Conservation (phyloP, 2,888 invertebrate species). For the Lepidochrysops patricia region DNA sequence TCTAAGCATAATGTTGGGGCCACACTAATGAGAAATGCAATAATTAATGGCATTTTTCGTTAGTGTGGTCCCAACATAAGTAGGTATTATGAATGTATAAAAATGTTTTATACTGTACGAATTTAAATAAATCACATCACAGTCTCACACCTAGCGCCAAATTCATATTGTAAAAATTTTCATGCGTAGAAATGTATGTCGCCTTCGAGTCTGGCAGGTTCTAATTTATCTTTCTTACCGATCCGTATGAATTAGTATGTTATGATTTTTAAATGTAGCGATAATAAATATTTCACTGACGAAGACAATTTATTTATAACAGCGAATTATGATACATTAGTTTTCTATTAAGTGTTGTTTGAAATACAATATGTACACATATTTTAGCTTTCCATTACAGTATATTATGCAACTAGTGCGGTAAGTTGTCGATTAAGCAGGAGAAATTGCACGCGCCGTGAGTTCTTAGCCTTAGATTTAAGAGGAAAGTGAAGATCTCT, state of each 20-base stretch:
- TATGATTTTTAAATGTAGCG: background rate
- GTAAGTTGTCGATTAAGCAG: too few relatives aligned
- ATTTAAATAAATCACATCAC: conserved; percentile 8
- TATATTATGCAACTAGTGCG: too few relatives aligned
- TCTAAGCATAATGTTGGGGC: too few relatives aligned
- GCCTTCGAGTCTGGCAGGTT: conserved; percentile 14
- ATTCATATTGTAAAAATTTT: conserved; percentile 15
- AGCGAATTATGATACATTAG: background rate
- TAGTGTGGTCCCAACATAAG: too few relatives aligned
- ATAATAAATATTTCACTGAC: background rate
- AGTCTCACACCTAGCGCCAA: conserved; percentile 10
- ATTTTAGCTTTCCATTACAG: background rate
- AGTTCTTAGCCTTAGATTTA: too few relatives aligned
- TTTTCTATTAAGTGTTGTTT: background rate
- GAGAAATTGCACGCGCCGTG: too few relatives aligned
- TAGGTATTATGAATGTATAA: conserved; percentile 12
- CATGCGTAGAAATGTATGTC: conserved; percentile 12
- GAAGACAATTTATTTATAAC: background rate
- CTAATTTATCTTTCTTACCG: conserved; percentile 14
- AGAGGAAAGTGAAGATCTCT: too few relatives aligned
- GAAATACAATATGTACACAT: background rate
- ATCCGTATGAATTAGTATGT: background rate
- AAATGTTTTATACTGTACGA: conserved; percentile 9
- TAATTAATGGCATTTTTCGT: too few relatives aligned
- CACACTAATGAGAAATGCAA: too few relatives aligned